These are phyloP conservation scores for Euclidia mi DNA, from an alignment of 2,888 invertebrate species.

Conservation along the genomic window DNA sequence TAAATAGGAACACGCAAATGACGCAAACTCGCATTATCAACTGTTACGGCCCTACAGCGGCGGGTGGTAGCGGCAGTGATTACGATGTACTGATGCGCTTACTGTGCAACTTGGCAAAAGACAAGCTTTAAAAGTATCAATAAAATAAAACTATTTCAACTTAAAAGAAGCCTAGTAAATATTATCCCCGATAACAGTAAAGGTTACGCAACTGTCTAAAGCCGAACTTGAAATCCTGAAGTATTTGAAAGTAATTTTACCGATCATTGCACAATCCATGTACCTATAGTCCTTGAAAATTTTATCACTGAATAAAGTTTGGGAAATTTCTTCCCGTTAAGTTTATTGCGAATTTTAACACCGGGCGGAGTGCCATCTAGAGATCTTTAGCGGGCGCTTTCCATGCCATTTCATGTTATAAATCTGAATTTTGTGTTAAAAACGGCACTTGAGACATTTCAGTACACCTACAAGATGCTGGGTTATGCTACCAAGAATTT, in stretches of 20 bases:
- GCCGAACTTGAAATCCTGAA: slow-evolving; percentile 23
- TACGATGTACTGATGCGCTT: too few species aligned
- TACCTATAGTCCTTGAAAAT: slow-evolving; percentile 46
- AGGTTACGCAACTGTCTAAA: background rate
- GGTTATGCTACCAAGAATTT: too few species aligned
- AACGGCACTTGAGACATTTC: slow-evolving; percentile 32
- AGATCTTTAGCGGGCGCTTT: slow-evolving; percentile 59
- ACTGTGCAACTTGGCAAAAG: too few species aligned
- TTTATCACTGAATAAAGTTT: slow-evolving; percentile 56
- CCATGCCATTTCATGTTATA: slow-evolving; percentile 63
- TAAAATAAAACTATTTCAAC: too few species aligned
- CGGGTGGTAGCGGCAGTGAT: too few species aligned
- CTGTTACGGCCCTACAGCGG: too few species aligned
- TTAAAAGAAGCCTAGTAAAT: too few species aligned
- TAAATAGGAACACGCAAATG: too few species aligned
- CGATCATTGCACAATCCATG: slow-evolving; percentile 51
- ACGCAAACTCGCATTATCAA: too few species aligned
- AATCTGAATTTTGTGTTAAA: slow-evolving; percentile 59
- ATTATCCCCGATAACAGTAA: background rate
- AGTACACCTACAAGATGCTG: too few species aligned
- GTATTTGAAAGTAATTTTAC: slow-evolving; percentile 56
- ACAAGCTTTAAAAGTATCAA: too few species aligned
- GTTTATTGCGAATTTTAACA: slow-evolving; percentile 59
- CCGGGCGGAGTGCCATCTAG: slow-evolving; percentile 54
- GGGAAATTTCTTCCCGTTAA: slow-evolving; percentile 50